Evolutionary conservation across 2,888 invertebrate species (phyloP), one percentile per base, ranked within the genome.

Genomic region (Heliconius aoede): DNA sequence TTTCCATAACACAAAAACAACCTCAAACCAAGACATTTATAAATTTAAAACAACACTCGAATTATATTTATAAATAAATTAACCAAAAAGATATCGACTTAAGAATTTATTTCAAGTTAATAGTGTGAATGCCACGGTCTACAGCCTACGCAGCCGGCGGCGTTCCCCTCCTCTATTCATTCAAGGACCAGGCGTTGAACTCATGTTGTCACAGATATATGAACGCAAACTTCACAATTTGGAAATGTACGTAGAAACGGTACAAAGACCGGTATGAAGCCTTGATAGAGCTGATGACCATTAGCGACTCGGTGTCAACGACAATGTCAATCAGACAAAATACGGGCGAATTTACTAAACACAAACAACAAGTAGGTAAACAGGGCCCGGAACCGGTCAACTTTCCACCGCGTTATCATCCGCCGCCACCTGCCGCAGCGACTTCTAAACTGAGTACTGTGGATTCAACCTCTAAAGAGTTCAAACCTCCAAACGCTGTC

Each of bases 321-420:
- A 94, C 79, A 79, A 79, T 94, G 94, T 94, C 94, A 89, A 92
- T 92, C 91, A 93, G 93, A 86, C 94, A 91, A 90, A 93, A 91
- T 89, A 86, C 90, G 82, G 89, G 87, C 85, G 93, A 94, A 88
- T 92, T 91, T 85, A 93, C 87, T 87, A 94, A 94, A 88, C 91
- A 92, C 87, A 94, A 93, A 86, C 92, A 91, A 84, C 93, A 93
- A 94, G 89, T 93, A 91, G 92, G 93, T 89, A 94, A 93, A 92
- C 94, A 92, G 89, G 93, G 91, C 86, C 86, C 91, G 82, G 94
- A 94, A 92, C 93, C 92, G 91, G 93, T 93, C 92, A 92, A 90
- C 92, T 94, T 93, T 91, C 97, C 97, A 85, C 97, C 97, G 84
- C 95, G 97, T 82, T 97, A 97, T 92, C 97, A 97, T 88, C 97